phyloP scores from a whole-genome alignment of 2,113 vertebrate species.

The Podarcis raffonei region DNA sequence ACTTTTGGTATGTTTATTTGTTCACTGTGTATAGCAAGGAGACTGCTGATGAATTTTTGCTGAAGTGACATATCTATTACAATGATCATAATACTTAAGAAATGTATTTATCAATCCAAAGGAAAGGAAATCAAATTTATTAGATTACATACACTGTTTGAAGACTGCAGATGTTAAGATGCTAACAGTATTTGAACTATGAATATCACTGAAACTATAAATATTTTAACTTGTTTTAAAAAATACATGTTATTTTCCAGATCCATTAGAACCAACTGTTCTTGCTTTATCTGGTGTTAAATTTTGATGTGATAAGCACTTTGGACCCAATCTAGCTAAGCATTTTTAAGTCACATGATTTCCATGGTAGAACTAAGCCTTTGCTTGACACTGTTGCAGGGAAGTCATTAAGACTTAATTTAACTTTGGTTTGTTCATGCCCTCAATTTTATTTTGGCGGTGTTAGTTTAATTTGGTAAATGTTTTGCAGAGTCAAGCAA shows the following conservation, averaged over 20 bases:
- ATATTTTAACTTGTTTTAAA: neutral
- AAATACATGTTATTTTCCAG: neutral
- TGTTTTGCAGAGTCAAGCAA: constrained; percentile 90
- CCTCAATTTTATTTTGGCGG: constrained; percentile 28
- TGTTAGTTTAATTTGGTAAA: constrained; percentile 32
- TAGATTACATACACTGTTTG: neutral
- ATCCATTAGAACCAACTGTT: constrained; percentile 3
- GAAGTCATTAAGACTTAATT: neutral
- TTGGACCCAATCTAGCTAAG: neutral
- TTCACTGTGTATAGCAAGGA: neutral
- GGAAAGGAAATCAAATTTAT: neutral
- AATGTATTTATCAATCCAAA: neutral
- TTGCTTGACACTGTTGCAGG: no score
- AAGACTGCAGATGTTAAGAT: neutral
- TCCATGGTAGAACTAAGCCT: no score
- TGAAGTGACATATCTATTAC: neutral
- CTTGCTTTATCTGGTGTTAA: neutral
- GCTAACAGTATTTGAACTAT: neutral
- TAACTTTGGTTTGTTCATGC: neutral
- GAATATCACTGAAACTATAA: neutral
- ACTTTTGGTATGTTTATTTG: constrained; percentile 84
- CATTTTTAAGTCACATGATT: neutral
- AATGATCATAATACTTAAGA: neutral
- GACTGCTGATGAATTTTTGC: neutral
- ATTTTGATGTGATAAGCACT: neutral